Base-by-base conservation (phyloP, 2,797 vertebrate species). In the Neopelma chrysocephalum region DNA sequence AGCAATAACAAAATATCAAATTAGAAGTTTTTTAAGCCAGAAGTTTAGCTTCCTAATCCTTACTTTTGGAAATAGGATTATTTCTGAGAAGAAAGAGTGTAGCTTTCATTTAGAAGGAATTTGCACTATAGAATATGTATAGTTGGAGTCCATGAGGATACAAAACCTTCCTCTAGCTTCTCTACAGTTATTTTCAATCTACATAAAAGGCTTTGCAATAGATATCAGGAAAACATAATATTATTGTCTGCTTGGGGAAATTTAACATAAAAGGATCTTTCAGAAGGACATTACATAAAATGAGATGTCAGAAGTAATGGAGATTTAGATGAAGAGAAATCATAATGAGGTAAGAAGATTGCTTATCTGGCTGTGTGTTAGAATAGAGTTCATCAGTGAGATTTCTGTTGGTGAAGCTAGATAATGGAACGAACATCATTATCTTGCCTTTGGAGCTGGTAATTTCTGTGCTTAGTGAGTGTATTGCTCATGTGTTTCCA, bases 271-370 rank as follows among this genome's bases (percentile, higher is more conserved):
- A 94, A 91, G 5, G 21, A 47, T 89, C 36, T 89, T 56, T 79
- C 85, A 57, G 22, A 56, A 89, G 64, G 66, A 95, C 89, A 90
- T 87, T 19, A 62, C 72, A 75, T 80, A 89, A 93, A 94, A 72
- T 60, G 79, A 90, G 57, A 70, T 83, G 77, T 54, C 47, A 92
- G 68, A 90, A 83, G 45, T 80, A 95, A 94, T 85, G 78, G 78
- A 91, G 71, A 61, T 85, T 91, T 91, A 91, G 70, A 90, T 73
- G 78, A 94, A n/a, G 42, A 81, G 65, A 89, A 87, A 68, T 73
- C 56, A 64, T 94, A 82, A 89, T 40, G 51, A 75, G 26, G 43
- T 85, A 75, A 75, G 58, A 93, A 87, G 73, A 75, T 65, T 90
- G 79, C 32, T 89, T 88, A 78, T 87, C 77, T 87, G 79, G 1